Evolutionary conservation across 2,113 vertebrate genomes (phyloP), one percentile per base, ranked within the genome.

Genomic region (Myxocyprinus asiaticus): DNA sequence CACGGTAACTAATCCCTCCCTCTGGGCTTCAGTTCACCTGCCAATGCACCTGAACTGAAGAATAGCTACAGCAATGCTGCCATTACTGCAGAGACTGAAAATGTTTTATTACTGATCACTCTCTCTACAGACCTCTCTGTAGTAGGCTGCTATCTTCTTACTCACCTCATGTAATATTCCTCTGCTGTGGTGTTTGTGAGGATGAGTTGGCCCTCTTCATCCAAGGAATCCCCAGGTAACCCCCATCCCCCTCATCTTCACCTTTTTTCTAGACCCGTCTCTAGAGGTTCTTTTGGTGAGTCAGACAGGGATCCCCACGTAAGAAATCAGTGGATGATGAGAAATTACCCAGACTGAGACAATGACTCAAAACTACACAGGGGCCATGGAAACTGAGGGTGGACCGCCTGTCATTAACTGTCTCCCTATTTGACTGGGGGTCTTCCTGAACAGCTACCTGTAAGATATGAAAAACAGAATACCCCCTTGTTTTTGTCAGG

Each of bases 291-390:
- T 61, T 73, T 82, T 43, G n/a, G 81, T 92, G 89, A 93, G 86
- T 93, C 87, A 93, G 84, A 88, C 51, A 92, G 91, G 90, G 89
- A 87, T 89, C 86, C 91, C 89, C 86, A 75, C 82, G 82, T 86
- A 88, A 89, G 88, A 90, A 69, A 72, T 68, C 14, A 68, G 48
- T 6, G 33, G 59, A 76, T 73, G 76, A 78, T 73, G 63, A 80
- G 68, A 80, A 82, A 80, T 74, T 68, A 84, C 75, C 69, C 22
- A 77, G 59, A 81, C 44, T 33, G 58, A 78, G 64, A 48, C 15
- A 12, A 15, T 81, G 79, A 81, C 75, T 84, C 79, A 78, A 78
- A 75, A 5, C 56, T 50, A 15, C 1, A 10, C 51, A 44, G 84
- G 82, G 77, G 82, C 50, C 1, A 85, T 90, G 91, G 90, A 91